These are phyloP conservation scores for Thalassophryne amazonica DNA, from an alignment of 2,797 vertebrate species.

Conservation along the genomic window DNA sequence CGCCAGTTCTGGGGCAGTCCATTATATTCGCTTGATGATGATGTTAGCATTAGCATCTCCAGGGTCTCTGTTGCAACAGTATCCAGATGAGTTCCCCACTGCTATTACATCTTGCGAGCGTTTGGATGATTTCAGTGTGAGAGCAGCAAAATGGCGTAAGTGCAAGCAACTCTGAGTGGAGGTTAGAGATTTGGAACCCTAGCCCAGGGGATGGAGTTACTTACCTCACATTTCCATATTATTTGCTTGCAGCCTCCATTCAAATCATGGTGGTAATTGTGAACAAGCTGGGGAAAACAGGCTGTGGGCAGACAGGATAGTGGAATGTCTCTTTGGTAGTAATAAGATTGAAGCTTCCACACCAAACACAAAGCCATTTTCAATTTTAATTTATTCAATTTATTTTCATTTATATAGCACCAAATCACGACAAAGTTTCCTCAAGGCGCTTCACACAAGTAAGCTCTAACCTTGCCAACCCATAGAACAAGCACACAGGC, in stretches of 20 bases:
- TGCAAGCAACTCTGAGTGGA: slow-evolving; percentile 23
- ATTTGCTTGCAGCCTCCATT: slow-evolving; percentile 45
- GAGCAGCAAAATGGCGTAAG: slow-evolving; percentile 23
- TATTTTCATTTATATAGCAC: too few species aligned
- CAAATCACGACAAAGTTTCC: too few species aligned
- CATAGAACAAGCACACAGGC: too few species aligned
- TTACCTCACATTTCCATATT: slow-evolving; percentile 53
- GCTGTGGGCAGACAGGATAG: slow-evolving; percentile 39
- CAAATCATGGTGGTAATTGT: slow-evolving; percentile 50
- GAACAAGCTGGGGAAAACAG: slow-evolving; percentile 21
- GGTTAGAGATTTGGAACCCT: slow-evolving; percentile 34
- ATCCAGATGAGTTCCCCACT: slow-evolving; percentile 26
- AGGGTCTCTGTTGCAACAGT: slow-evolving; percentile 13
- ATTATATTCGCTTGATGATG: slow-evolving; percentile 24
- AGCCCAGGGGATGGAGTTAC: slow-evolving; percentile 41
- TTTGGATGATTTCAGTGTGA: slow-evolving; percentile 29
- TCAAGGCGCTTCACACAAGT: too few species aligned
- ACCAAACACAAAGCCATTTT: slow-evolving; percentile 26
- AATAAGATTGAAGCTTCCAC: slow-evolving; percentile 48
- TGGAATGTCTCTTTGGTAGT: slow-evolving; percentile 38
- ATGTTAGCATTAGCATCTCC: slow-evolving; percentile 38
- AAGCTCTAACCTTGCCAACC: too few species aligned
- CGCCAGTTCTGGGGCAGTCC: slow-evolving; percentile 5
- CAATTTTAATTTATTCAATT: too few species aligned
- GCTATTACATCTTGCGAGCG: neutral